phyloP scores from a whole-genome alignment of 2,113 vertebrate genomes.

The Phyllostomus hastatus region DNA sequence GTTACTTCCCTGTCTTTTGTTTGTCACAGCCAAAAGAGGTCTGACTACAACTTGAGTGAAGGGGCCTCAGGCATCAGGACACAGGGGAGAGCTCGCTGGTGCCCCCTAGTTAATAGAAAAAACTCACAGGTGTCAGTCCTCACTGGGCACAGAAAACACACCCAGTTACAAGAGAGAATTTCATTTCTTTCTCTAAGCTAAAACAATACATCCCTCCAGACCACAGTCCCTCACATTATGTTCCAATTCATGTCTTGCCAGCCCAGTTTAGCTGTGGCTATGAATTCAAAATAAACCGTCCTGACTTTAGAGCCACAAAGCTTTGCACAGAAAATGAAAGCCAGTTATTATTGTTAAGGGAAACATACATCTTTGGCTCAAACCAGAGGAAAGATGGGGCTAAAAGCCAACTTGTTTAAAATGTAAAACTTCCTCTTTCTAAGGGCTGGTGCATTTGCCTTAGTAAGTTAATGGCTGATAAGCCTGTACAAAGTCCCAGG shows the following conservation, averaged over 20 bases:
- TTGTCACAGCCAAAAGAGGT: background rate
- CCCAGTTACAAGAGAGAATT: background rate
- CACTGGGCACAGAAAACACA: background rate
- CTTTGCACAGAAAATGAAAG: background rate
- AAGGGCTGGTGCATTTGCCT: background rate
- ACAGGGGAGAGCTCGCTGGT: background rate
- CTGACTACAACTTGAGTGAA: background rate
- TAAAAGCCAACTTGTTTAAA: conserved; percentile 31
- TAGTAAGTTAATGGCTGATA: conserved; percentile 24
- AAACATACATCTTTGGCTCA: background rate
- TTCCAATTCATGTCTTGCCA: background rate
- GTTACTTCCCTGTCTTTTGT: background rate
- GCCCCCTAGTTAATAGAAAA: background rate
- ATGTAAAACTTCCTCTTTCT: conserved; percentile 7
- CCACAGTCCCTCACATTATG: background rate
- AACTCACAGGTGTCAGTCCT: background rate
- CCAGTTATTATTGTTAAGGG: background rate
- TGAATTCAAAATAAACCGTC: conserved; percentile 39
- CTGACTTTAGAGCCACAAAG: background rate
- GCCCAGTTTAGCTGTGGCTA: background rate
- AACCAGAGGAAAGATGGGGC: background rate
- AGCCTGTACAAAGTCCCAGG: background rate
- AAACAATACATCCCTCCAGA: background rate
- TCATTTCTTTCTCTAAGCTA: background rate
- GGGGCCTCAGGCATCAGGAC: background rate